Percentiles rank a stretch among this genome's conserved stretches.
Conservation (phyloP, 2,113 vertebrate genomes). For the Probosciger aterrimus region DNA sequence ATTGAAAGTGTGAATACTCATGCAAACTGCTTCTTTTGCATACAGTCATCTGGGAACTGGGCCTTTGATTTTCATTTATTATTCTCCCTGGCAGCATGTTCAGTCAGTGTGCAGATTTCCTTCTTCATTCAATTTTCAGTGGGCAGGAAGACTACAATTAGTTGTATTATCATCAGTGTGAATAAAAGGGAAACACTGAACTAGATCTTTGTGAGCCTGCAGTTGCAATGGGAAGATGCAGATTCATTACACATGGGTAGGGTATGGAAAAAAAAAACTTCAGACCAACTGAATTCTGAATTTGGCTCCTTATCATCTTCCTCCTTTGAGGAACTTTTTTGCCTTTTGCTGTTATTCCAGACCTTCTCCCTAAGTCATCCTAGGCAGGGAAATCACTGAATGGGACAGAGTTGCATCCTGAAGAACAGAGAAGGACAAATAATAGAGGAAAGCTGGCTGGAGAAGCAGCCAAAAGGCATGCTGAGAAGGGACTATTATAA, state of each 20-base stretch:
- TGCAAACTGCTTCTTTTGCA: slow-evolving; percentile 28
- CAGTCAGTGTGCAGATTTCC: slow-evolving; percentile 51
- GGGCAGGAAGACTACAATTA: slow-evolving; percentile 58
- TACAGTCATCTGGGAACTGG: neutral
- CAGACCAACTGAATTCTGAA: neutral
- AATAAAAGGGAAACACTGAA: slow-evolving; percentile 39
- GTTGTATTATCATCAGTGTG: slow-evolving; percentile 33
- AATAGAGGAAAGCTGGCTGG: neutral
- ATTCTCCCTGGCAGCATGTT: slow-evolving; percentile 47
- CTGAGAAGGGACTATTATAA: neutral
- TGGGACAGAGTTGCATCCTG: neutral
- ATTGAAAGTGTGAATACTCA: slow-evolving; percentile 34
- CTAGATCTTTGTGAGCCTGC: neutral
- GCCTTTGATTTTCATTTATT: slow-evolving; percentile 60
- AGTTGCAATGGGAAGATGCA: neutral
- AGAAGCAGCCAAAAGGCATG: neutral
- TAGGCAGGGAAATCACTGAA: neutral
- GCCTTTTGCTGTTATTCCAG: neutral
- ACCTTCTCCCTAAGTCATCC: neutral
- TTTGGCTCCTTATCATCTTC: neutral
- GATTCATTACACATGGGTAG: neutral
- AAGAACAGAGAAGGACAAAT: neutral
- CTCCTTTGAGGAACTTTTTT: neutral
- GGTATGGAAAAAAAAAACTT: neutral
- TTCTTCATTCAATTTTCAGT: slow-evolving; percentile 51